These are phyloP conservation scores for Platichthys stellatus DNA, from an alignment of 2,113 vertebrate genomes.

Conservation along the genomic window DNA sequence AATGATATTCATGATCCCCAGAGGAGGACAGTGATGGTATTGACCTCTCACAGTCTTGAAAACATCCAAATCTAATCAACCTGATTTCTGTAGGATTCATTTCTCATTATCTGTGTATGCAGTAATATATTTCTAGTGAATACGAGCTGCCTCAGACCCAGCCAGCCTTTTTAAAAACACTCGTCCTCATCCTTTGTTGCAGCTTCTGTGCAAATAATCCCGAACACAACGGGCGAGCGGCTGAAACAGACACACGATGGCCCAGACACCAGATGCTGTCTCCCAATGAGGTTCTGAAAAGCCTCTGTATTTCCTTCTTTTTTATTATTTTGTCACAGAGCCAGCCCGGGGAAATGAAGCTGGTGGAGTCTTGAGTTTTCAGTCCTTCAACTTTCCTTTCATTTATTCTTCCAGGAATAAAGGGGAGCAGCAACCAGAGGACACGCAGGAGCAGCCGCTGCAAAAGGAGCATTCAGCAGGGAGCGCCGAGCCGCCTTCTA, in stretches of 20 bases:
- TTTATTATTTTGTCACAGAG: slow-evolving; percentile 10
- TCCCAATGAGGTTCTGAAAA: slow-evolving; percentile 10
- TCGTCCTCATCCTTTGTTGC: not conserved
- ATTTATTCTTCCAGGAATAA: slow-evolving; percentile 48
- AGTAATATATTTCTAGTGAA: not conserved
- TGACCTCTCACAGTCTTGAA: too few species aligned
- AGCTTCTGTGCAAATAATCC: not conserved
- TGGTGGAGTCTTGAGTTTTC: slow-evolving; percentile 30
- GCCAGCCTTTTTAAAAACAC: not conserved
- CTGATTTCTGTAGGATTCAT: too few species aligned
- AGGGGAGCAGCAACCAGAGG: slow-evolving; percentile 33
- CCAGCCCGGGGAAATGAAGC: slow-evolving; percentile 23
- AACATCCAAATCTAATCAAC: too few species aligned
- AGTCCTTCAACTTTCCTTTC: slow-evolving; percentile 54
- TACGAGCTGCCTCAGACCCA: not conserved
- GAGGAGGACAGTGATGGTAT: too few species aligned
- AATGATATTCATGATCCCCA: too few species aligned
- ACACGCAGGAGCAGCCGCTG: slow-evolving; percentile 13
- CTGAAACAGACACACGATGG: not conserved
- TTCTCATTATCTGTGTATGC: not conserved
- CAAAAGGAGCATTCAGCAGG: slow-evolving; percentile 60
- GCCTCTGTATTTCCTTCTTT: not conserved
- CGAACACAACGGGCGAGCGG: not conserved
- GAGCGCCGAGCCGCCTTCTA: slow-evolving; percentile 49
- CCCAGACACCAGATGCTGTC: not conserved